Evolutionary conservation across 2,888 invertebrate species (phyloP).

Genomic region (Pristionchus entomophagus): DNA sequence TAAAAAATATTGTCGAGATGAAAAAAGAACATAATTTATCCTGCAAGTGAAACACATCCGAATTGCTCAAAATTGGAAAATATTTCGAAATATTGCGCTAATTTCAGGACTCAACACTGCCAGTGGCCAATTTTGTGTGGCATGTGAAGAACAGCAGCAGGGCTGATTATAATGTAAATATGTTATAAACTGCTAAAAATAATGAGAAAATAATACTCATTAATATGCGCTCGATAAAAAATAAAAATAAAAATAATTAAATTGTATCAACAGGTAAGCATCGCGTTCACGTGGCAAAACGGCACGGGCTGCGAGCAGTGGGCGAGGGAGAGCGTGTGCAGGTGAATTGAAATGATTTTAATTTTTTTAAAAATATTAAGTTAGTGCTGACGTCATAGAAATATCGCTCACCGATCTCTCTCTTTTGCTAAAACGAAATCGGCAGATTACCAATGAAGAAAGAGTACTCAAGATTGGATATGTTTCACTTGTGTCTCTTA

Average conservation of each 20-base stretch:
- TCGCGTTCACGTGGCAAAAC: conserved; percentile 91
- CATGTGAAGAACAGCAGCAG: conserved; percentile 83
- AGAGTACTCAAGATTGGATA: too few species aligned
- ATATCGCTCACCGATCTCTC: too few species aligned
- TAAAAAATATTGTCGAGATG: neutral
- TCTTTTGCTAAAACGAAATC: too few species aligned
- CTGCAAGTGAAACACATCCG: neutral
- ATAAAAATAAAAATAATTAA: conserved; percentile 5
- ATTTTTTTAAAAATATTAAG: neutral
- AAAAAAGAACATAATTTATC: neutral
- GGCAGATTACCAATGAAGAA: too few species aligned
- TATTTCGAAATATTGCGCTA: neutral
- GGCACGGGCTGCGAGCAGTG: conserved; percentile 82
- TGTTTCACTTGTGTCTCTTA: too few species aligned
- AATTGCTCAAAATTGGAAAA: neutral
- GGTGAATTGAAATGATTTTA: conserved; percentile 49
- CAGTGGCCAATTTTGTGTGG: conserved; percentile 91
- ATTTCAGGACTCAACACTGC: conserved; percentile 88
- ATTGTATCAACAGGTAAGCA: conserved; percentile 80
- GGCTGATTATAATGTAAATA: conserved; percentile 77
- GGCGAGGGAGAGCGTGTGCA: conserved; percentile 58
- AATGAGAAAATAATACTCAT: too few species aligned
- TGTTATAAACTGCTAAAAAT: too few species aligned
- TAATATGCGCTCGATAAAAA: too few species aligned
- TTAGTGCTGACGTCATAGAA: too few species aligned